Evolutionary conservation across 2,113 vertebrate genomes (phyloP).

Genomic region (Thalassoma bifasciatum): DNA sequence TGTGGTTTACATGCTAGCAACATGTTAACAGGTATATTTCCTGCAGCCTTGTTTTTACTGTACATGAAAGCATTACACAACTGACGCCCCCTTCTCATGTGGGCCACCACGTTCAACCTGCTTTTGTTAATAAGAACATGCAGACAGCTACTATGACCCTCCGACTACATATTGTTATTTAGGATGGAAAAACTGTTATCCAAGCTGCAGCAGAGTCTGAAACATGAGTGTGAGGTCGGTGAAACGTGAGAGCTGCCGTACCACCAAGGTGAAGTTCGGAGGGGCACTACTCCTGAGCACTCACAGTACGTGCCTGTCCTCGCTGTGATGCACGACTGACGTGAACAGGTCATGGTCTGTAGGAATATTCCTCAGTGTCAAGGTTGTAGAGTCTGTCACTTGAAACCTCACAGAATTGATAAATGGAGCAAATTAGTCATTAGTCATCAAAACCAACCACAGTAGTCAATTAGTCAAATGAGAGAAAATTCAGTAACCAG

Average conservation of each 20-base stretch:
- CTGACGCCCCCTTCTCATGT: constrained; percentile 17
- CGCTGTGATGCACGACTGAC: constrained; percentile 30
- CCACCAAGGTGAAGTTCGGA: constrained; percentile 53
- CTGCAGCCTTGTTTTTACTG: constrained; percentile 22
- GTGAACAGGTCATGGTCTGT: constrained; percentile 32
- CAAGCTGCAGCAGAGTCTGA: constrained; percentile 53
- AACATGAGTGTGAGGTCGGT: constrained; percentile 45
- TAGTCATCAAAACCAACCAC: too few relatives aligned
- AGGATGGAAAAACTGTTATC: constrained; percentile 62
- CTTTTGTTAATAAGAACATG: constrained; percentile 23
- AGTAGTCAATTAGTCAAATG: background rate
- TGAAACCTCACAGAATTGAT: constrained; percentile 1
- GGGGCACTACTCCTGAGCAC: constrained; percentile 10
- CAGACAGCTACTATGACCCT: constrained; percentile 12
- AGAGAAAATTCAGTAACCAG: background rate
- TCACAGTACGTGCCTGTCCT: constrained; percentile 31
- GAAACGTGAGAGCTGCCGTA: constrained; percentile 40
- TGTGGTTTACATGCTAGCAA: background rate
- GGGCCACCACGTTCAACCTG: background rate
- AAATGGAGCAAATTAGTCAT: background rate
- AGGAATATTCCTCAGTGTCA: constrained; percentile 15
- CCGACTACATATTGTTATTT: constrained; percentile 33
- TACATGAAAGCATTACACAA: constrained; percentile 50
- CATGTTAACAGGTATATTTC: constrained; percentile 4
- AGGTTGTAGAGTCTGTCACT: constrained; percentile 17